Conservation (phyloP, 2,113 vertebrate species). For the Hassar affinis region DNA sequence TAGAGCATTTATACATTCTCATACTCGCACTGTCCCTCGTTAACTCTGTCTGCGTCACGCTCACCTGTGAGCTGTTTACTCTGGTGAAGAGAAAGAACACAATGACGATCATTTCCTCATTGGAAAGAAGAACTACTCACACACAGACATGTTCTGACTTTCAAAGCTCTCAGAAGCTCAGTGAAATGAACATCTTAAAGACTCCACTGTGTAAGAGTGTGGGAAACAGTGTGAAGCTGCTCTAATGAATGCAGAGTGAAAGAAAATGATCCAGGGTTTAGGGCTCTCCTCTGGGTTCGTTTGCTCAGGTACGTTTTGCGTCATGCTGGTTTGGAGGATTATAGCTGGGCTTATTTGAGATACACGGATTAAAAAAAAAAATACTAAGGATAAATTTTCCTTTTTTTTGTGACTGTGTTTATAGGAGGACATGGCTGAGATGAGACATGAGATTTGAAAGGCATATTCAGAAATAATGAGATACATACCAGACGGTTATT, state of each 20-base stretch:
- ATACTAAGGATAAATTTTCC: too few species aligned
- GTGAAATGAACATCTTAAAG: constrained; percentile 4
- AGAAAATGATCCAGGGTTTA: constrained; percentile 21
- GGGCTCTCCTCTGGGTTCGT: constrained; percentile 7
- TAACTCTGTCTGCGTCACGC: background rate
- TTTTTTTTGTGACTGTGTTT: background rate
- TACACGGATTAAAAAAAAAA: background rate
- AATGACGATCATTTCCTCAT: background rate
- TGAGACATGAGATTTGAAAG: background rate
- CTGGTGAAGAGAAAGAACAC: background rate
- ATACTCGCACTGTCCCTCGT: background rate
- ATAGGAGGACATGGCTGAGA: background rate
- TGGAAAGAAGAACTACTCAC: background rate
- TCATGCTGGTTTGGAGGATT: constrained; percentile 28
- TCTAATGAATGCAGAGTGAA: constrained; percentile 23
- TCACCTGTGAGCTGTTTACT: background rate
- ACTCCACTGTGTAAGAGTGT: background rate
- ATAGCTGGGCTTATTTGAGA: constrained; percentile 11
- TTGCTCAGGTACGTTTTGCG: constrained; percentile 11
- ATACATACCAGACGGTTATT: background rate
- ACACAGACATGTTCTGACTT: background rate
- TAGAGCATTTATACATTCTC: background rate
- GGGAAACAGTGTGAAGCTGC: constrained; percentile 20
- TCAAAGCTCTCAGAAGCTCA: background rate
- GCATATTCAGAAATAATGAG: background rate